These are phyloP conservation scores for Polyergus mexicanus DNA, from an alignment of 1,140 invertebrate genomes.

Conservation along the genomic window DNA sequence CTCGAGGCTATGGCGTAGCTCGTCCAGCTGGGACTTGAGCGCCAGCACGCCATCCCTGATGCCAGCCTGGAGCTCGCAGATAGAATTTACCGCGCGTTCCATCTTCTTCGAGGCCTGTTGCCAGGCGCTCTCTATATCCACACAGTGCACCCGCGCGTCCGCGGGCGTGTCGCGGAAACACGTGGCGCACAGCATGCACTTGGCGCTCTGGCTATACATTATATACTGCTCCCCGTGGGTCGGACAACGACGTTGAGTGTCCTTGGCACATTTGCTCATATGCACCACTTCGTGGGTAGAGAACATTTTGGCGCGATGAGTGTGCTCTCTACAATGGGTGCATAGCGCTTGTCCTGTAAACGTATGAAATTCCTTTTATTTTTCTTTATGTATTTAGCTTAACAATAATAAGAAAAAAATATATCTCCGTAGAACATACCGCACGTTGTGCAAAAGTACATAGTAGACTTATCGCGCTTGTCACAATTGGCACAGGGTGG, in stretches of 20 bases:
- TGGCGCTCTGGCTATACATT: conserved; percentile 90
- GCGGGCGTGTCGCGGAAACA: conserved; percentile 90
- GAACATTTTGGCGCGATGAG: conserved; percentile 92
- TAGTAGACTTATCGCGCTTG: conserved; percentile 89
- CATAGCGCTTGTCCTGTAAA: conserved; percentile 90
- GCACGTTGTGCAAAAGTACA: conserved; percentile 91
- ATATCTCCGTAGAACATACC: conserved; percentile 83
- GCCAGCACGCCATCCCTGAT: conserved; percentile 89
- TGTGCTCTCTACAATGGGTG: conserved; percentile 90
- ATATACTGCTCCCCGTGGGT: conserved; percentile 91
- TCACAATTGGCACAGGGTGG: conserved; percentile 91
- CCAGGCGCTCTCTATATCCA: conserved; percentile 92
- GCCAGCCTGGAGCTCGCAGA: conserved; percentile 89
- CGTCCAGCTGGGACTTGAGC: conserved; percentile 89
- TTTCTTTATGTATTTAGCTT: neutral
- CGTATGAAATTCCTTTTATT: neutral
- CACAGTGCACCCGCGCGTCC: conserved; percentile 89
- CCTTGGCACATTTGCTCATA: conserved; percentile 90
- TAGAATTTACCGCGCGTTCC: conserved; percentile 87
- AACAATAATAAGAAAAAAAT: conserved; percentile 1
- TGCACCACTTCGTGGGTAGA: conserved; percentile 91
- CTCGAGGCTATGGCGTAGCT: conserved; percentile 89
- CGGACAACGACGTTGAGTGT: conserved; percentile 89
- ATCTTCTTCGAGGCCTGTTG: conserved; percentile 90
- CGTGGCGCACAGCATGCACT: conserved; percentile 90